phyloP scores from a whole-genome alignment of 35 echinoderm and acorn worm species.

The Lytechinus pictus region DNA sequence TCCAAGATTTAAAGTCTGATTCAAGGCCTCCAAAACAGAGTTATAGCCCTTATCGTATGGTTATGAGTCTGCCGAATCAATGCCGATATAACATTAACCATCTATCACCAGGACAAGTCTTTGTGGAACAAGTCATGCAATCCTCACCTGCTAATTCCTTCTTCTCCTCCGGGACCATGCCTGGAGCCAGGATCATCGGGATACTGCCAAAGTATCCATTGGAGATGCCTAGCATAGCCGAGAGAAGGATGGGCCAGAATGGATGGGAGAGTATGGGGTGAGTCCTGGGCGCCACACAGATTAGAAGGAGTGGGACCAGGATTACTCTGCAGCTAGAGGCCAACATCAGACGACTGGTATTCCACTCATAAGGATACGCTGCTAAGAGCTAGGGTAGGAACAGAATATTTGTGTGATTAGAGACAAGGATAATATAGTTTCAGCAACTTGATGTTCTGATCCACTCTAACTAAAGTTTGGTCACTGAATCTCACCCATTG shows the following conservation, averaged over 20 bases:
- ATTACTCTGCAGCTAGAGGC: slow-evolving; percentile 50
- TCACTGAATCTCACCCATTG: too few relatives aligned
- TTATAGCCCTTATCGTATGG: too few relatives aligned
- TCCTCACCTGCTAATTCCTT: slow-evolving; percentile 73
- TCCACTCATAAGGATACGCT: slow-evolving; percentile 72
- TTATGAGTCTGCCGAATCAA: too few relatives aligned
- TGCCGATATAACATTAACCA: too few relatives aligned
- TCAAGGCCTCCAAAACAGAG: too few relatives aligned
- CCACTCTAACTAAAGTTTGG: too few relatives aligned
- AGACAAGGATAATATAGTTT: too few relatives aligned
- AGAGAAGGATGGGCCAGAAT: slow-evolving; percentile 69
- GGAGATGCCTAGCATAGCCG: slow-evolving; percentile 64
- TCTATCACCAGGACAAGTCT: neutral
- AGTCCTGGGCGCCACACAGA: slow-evolving; percentile 70
- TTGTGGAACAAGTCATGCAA: neutral
- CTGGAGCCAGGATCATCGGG: slow-evolving; percentile 80
- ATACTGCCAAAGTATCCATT: slow-evolving; percentile 88
- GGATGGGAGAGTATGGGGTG: slow-evolving; percentile 59
- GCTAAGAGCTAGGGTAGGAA: slow-evolving; percentile 53
- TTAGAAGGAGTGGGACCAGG: slow-evolving; percentile 65
- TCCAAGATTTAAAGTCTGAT: too few relatives aligned
- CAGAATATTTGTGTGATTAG: too few relatives aligned
- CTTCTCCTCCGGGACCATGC: slow-evolving; percentile 60
- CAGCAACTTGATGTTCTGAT: too few relatives aligned
- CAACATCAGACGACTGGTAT: slow-evolving; percentile 47